A percentile compares a stretch with the other conserved stretches of the same genome.
Conservation (phyloP, 23 tunicate genomes). For the Oikopleura vanhoeffeni region DNA sequence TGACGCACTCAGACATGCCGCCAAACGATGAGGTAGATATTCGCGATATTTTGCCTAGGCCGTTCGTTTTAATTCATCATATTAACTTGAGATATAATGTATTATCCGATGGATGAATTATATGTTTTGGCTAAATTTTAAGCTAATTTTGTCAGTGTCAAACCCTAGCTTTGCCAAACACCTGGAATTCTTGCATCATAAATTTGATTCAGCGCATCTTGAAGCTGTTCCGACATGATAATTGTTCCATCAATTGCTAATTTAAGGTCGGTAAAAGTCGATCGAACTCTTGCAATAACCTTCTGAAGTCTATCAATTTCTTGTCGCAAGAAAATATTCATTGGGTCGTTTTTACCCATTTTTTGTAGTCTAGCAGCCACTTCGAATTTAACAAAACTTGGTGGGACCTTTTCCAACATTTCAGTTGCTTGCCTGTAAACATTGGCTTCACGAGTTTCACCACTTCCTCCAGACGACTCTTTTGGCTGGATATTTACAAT, state of each 20-base stretch:
- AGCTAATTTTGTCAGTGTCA: too few species aligned
- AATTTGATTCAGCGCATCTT: conserved; percentile 95
- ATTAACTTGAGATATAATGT: too few species aligned
- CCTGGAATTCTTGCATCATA: conserved; percentile 89
- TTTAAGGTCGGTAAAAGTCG: conserved; percentile 62
- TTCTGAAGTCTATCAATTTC: conserved; percentile 94
- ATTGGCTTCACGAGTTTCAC: conserved; percentile 78
- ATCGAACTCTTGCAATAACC: conserved; percentile 59
- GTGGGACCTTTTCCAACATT: conserved; percentile 86
- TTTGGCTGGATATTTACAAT: conserved; percentile 97
- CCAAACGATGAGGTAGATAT: too few species aligned
- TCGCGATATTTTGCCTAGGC: too few species aligned
- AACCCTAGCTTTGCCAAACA: conserved; percentile 55
- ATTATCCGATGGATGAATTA: too few species aligned
- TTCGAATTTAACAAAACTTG: conserved; percentile 38
- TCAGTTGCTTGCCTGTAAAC: conserved; percentile 83
- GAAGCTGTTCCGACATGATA: conserved; percentile 89
- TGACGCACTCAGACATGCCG: too few species aligned
- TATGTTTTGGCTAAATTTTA: too few species aligned
- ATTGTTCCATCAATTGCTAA: conserved; percentile 96
- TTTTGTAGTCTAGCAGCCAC: conserved; percentile 79
- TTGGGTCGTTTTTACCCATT: conserved; percentile 92
- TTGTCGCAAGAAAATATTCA: conserved; percentile 98
- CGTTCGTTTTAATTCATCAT: too few species aligned
- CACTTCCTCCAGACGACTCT: conserved; percentile 86